These are phyloP conservation scores for Diachasmimorpha longicaudata DNA, from an alignment of 1,140 invertebrate genomes.

Conservation along the genomic window DNA sequence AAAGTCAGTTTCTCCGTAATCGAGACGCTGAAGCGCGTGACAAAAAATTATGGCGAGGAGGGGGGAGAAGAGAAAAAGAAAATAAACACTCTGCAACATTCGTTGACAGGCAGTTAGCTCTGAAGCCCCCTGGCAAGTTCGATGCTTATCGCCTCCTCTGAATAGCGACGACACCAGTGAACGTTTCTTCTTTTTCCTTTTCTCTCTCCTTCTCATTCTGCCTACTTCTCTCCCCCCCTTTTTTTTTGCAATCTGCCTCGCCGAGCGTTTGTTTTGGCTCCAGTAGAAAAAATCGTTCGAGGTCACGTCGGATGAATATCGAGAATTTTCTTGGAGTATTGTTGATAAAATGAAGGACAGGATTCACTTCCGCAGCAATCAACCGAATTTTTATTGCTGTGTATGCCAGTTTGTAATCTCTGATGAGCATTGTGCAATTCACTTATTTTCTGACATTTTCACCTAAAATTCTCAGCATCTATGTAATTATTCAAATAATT, in stretches of 20 bases:
- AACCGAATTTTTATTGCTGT: neutral
- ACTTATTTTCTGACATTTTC: neutral
- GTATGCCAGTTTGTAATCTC: neutral
- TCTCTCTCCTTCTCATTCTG: neutral
- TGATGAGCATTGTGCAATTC: neutral
- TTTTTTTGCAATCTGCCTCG: neutral
- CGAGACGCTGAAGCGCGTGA: neutral
- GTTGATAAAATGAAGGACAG: neutral
- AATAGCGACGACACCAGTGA: neutral
- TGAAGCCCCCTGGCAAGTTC: slow-evolving; percentile 16
- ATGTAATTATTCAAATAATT: neutral
- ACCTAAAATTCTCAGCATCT: neutral
- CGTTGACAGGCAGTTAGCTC: slow-evolving; percentile 24
- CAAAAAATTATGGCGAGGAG: neutral
- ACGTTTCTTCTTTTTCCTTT: neutral
- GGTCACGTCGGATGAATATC: neutral
- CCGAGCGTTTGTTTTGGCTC: neutral
- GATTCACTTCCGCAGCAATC: neutral
- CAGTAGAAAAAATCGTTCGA: neutral
- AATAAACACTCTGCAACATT: neutral
- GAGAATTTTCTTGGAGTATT: neutral
- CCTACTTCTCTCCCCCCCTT: neutral
- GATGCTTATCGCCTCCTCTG: slow-evolving; percentile 19
- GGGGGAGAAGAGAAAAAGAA: neutral
- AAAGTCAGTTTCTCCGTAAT: neutral